Conservation (phyloP, 2,113 vertebrate genomes). For the Galemys pyrenaicus region DNA sequence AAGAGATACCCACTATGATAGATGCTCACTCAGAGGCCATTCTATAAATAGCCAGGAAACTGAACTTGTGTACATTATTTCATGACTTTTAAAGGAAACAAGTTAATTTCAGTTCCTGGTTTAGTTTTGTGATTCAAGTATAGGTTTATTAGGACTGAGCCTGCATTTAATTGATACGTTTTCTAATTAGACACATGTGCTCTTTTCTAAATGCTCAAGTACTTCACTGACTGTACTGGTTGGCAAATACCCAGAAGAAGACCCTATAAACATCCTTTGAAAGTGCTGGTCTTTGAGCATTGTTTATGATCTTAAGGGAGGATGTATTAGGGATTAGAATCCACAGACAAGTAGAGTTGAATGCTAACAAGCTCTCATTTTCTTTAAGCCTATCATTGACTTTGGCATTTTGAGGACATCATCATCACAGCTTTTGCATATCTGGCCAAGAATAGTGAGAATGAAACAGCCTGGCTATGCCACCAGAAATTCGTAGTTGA, state of each 20-base stretch:
- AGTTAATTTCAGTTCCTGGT: not conserved
- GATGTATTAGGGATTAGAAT: conserved; percentile 8
- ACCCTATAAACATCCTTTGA: not conserved
- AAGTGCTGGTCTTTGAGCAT: not conserved
- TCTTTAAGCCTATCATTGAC: conserved; percentile 33
- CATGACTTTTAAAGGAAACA: not conserved
- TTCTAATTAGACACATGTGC: conserved; percentile 1
- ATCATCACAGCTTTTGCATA: not conserved
- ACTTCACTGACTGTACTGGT: not conserved
- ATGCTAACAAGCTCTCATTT: conserved; percentile 40
- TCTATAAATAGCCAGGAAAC: not conserved
- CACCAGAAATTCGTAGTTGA: conserved; percentile 22
- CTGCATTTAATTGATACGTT: conserved; percentile 5
- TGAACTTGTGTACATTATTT: not conserved
- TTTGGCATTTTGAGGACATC: conserved; percentile 22
- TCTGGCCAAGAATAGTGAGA: not conserved
- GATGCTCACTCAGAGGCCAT: not conserved
- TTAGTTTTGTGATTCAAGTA: not conserved
- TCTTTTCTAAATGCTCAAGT: not conserved
- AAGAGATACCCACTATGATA: not conserved
- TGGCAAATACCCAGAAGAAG: conserved; percentile 27
- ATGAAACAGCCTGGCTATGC: not conserved
- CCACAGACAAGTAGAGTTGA: conserved; percentile 42
- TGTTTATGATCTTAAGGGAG: conserved; percentile 13
- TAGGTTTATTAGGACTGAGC: not conserved